A percentile compares a stretch with the other conserved stretches of the same genome.
phyloP scores from a whole-genome alignment of 23 tunicate species.

The Halocynthia roretzi region DNA sequence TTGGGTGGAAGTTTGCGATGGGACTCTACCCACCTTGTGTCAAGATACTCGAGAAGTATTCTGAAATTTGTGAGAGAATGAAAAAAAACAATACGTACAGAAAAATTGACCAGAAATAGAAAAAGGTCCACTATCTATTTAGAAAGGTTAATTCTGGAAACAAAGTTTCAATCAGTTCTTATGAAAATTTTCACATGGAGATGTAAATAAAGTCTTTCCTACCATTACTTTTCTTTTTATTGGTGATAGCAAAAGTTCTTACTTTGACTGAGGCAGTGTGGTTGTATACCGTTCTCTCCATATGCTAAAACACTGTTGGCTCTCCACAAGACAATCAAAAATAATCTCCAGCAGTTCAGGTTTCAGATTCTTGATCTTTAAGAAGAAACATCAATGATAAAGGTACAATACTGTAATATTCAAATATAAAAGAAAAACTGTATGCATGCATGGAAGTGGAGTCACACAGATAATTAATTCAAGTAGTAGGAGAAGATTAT shows the following conservation, averaged over 20 bases:
- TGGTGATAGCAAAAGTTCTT: background rate
- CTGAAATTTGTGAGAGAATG: slow-evolving; percentile 21
- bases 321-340: slow-evolving; percentile 22
- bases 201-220: too few species aligned
- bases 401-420: background rate
- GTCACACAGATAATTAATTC: background rate
- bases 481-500: background rate
- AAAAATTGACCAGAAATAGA: too few species aligned
- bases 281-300: slow-evolving; percentile 47
- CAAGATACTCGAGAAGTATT: slow-evolving; percentile 20
- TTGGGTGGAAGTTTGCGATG: slow-evolving; percentile 18
- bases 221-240: too few species aligned
- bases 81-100: too few species aligned
- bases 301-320: slow-evolving; percentile 28
- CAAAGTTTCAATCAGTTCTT: too few species aligned
- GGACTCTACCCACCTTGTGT: slow-evolving; percentile 16
- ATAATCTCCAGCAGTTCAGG: slow-evolving; percentile 17
- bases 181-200: too few species aligned
- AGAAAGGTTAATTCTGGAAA: background rate
- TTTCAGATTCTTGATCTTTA: background rate
- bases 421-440: background rate
- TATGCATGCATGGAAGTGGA: too few species aligned
- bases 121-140: background rate
- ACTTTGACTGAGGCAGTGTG: slow-evolving; percentile 27
- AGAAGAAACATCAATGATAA: background rate